Conservation (phyloP, 2,888 invertebrate genomes). For the Lasioglossum malachurum region DNA sequence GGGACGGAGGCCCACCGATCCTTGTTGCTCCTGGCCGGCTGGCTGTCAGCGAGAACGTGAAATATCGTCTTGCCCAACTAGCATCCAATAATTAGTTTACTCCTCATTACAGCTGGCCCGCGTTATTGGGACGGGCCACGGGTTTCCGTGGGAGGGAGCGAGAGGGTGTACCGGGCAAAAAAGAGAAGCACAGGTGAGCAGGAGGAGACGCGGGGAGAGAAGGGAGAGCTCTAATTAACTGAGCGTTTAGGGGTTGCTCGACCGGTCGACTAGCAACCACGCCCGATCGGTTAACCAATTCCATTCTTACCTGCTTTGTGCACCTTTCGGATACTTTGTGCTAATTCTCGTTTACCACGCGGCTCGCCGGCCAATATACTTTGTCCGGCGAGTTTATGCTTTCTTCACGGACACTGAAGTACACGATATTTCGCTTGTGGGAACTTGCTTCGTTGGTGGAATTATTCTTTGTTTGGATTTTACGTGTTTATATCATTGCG, state of each 20-base stretch:
- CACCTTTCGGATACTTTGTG: constrained; percentile 69
- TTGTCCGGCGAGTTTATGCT: neutral
- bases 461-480: neutral
- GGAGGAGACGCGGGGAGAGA: constrained; percentile 51
- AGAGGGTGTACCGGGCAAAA: constrained; percentile 45
- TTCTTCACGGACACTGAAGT: neutral
- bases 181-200: constrained; percentile 44
- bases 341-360: constrained; percentile 34
- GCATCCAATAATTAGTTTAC: constrained; percentile 84
- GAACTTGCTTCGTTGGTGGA: neutral
- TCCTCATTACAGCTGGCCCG: constrained; percentile 82
- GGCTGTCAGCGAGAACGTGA: constrained; percentile 82
- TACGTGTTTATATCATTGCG: too few species aligned
- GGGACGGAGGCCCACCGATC: constrained; percentile 49
- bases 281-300: constrained; percentile 74
- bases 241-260: constrained; percentile 81
- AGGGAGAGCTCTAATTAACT: constrained; percentile 79
- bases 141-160: constrained; percentile 49
- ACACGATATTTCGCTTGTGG: neutral
- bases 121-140: constrained; percentile 78
- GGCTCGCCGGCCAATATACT: neutral
- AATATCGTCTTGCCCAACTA: constrained; percentile 82
- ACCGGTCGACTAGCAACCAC: constrained; percentile 76
- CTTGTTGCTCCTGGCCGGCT: constrained; percentile 76
- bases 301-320: constrained; percentile 64